Evolutionary conservation across 2,113 vertebrate species (phyloP).

Genomic region (Halcyon malimbica): DNA sequence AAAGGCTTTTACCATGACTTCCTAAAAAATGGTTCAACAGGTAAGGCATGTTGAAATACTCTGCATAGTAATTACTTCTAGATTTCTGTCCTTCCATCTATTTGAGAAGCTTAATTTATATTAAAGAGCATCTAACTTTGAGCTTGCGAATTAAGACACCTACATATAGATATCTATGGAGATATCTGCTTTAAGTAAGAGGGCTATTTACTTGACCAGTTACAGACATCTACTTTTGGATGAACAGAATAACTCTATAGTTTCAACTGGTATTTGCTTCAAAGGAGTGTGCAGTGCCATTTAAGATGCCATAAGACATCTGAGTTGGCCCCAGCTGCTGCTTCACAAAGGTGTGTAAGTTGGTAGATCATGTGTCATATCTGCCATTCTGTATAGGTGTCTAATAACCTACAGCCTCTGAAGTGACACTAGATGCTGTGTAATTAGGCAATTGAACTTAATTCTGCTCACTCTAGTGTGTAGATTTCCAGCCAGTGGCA

Average conservation of each 20-base stretch:
- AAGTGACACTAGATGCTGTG: background rate
- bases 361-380: background rate
- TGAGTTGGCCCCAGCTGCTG: background rate
- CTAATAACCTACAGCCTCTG: background rate
- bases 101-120: background rate
- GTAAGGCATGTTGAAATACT: background rate
- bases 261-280: background rate
- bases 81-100: background rate
- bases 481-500: background rate
- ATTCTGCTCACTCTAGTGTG: background rate
- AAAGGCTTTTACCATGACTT: background rate
- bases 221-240: background rate
- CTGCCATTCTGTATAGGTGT: background rate
- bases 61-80: background rate
- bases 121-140: background rate
- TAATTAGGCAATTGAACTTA: background rate
- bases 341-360: background rate
- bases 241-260: background rate
- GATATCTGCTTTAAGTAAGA: background rate
- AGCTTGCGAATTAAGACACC: background rate
- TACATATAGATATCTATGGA: background rate
- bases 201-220: background rate
- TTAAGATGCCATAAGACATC: background rate
- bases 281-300: background rate
- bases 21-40: too few relatives aligned